A percentile compares a stretch with the other conserved stretches of the same genome.
phyloP scores from a whole-genome alignment of 2,888 invertebrate species.

The Atethmia centrago region DNA sequence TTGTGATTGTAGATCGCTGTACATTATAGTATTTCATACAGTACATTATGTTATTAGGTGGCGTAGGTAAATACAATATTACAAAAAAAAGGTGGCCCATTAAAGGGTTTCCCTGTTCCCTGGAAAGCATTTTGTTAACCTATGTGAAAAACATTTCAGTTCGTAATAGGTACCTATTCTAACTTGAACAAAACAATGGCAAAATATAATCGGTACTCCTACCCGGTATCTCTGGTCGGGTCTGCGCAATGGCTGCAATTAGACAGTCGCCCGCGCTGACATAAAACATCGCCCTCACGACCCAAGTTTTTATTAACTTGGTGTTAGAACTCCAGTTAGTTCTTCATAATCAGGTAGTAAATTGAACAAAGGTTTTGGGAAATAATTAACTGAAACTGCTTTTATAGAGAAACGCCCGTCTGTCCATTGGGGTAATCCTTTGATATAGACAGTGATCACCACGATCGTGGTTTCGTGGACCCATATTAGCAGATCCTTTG shows the following conservation, averaged over 20 bases:
- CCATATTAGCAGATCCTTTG: no score
- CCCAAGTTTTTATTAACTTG: slow-evolving; percentile 80
- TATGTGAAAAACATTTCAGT: not conserved
- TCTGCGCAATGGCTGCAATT: slow-evolving; percentile 49
- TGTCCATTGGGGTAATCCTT: not conserved
- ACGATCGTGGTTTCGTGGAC: no score
- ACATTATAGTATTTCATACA: no score
- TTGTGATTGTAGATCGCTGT: no score
- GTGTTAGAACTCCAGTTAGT: slow-evolving; percentile 78
- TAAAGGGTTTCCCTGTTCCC: not conserved
- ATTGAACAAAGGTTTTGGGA: slow-evolving; percentile 73
- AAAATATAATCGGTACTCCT: not conserved
- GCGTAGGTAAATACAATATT: not conserved
- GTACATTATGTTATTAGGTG: no score
- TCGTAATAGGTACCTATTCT: not conserved
- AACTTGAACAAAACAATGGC: slow-evolving; percentile 27
- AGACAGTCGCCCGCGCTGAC: slow-evolving; percentile 64
- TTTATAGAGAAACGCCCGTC: not conserved
- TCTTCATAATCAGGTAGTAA: slow-evolving; percentile 74
- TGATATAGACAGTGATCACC: no score
- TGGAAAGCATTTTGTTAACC: not conserved
- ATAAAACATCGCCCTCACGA: slow-evolving; percentile 75
- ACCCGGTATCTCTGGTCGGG: slow-evolving; percentile 29
- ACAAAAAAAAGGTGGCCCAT: no score
- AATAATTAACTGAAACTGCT: not conserved